These are phyloP conservation scores for Dryobotodes eremita DNA, from an alignment of 2,888 invertebrate genomes.

Conservation along the genomic window DNA sequence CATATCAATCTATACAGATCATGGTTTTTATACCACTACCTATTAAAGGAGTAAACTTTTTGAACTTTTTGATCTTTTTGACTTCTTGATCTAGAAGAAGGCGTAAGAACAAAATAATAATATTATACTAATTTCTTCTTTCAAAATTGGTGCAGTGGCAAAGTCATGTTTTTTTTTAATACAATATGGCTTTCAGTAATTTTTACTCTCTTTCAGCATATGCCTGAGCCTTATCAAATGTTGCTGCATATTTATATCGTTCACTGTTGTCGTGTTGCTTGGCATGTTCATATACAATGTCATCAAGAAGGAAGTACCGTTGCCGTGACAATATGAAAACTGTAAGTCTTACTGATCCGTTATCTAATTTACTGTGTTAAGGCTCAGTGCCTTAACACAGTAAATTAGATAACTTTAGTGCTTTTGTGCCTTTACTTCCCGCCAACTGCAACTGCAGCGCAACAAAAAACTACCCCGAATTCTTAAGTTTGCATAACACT, in stretches of 20 bases:
- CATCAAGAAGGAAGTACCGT: fast-evolving
- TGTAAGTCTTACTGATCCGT: neutral
- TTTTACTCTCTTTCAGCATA: conserved; percentile 28
- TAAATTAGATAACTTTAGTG: too few species aligned
- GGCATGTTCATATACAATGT: conserved; percentile 12
- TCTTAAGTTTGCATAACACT: too few species aligned
- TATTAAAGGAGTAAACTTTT: too few species aligned
- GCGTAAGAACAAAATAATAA: too few species aligned
- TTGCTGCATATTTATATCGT: neutral
- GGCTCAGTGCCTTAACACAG: too few species aligned
- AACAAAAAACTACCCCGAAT: too few species aligned
- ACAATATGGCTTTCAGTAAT: neutral
- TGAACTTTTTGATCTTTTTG: too few species aligned
- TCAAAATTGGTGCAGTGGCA: neutral
- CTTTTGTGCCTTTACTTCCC: too few species aligned
- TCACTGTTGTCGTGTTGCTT: neutral
- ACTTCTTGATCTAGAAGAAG: too few species aligned
- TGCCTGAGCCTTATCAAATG: neutral
- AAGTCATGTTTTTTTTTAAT: neutral
- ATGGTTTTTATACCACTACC: neutral
- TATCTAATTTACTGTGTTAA: neutral
- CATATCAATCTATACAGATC: neutral
- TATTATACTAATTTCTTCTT: neutral
- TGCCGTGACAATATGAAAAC: neutral
- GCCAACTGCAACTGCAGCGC: too few species aligned